Evolutionary conservation across 1,140 invertebrate species (phyloP).

Genomic region (Diorhabda carinulata): DNA sequence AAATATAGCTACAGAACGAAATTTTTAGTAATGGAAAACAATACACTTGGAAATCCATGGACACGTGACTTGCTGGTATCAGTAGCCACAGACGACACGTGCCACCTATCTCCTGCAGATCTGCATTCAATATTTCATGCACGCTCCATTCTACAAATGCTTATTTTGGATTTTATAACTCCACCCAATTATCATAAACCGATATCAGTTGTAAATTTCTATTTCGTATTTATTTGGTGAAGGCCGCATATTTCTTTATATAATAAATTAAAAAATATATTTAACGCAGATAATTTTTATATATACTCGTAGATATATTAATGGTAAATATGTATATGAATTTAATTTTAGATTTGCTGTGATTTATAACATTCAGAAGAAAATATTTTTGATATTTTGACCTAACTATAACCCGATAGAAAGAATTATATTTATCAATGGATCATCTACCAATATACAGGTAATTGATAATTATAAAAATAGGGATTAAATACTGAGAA

Average conservation of each 20-base stretch:
- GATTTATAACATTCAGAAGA: too few relatives aligned
- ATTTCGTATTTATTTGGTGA: not conserved
- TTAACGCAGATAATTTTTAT: not conserved
- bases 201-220: constrained; percentile 2
- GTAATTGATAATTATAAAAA: too few relatives aligned
- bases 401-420: too few relatives aligned
- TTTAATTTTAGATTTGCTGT: too few relatives aligned
- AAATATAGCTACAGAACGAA: too few relatives aligned
- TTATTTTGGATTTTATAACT: not conserved
- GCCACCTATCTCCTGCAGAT: constrained; percentile 38
- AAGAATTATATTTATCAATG: too few relatives aligned
- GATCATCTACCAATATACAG: too few relatives aligned
- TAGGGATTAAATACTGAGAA: too few relatives aligned
- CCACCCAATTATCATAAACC: not conserved
- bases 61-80: constrained; percentile 43
- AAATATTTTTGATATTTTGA: too few relatives aligned
- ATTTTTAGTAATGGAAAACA: not conserved
- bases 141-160: constrained; percentile 1
- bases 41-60: constrained; percentile 13
- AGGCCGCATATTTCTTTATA: not conserved
- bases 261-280: not conserved
- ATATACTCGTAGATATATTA: too few relatives aligned
- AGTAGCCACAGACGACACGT: constrained; percentile 42
- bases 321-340: too few relatives aligned
- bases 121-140: constrained; percentile 15